These are phyloP conservation scores for Byasa hedistus DNA, from an alignment of 2,888 invertebrate species.

Conservation along the genomic window DNA sequence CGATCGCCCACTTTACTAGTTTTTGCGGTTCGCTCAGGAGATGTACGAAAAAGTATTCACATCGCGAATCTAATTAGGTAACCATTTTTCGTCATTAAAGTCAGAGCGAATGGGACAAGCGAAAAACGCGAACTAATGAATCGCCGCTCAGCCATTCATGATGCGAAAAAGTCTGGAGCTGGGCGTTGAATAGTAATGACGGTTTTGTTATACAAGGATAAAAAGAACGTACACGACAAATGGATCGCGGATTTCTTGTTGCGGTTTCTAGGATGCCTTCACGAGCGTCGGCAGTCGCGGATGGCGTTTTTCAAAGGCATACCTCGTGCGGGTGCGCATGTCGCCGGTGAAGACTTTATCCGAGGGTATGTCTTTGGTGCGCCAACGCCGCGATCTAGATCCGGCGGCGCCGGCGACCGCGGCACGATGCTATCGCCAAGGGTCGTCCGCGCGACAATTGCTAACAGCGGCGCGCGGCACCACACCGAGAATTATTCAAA, in stretches of 20 bases:
- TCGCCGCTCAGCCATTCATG: constrained; percentile 33
- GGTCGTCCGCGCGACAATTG: constrained; percentile 71
- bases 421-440: constrained; percentile 71
- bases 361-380: constrained; percentile 69
- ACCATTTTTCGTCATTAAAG: constrained; percentile 29
- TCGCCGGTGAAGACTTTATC: constrained; percentile 72
- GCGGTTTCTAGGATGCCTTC: constrained; percentile 65
- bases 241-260: constrained; percentile 26
- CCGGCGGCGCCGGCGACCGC: constrained; percentile 58
- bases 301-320: constrained; percentile 69
- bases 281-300: constrained; percentile 49
- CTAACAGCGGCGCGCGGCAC: constrained; percentile 63
- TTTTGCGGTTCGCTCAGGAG: constrained; percentile 32
- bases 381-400: constrained; percentile 73
- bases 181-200: constrained; percentile 38
- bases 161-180: constrained; percentile 35
- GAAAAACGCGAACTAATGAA: constrained; percentile 35
- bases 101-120: constrained; percentile 18
- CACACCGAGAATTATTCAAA: constrained; percentile 70
- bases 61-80: constrained; percentile 34
- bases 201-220: constrained; percentile 26
- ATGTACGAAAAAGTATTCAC: constrained; percentile 31
- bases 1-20: constrained; percentile 29
- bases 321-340: constrained; percentile 58
- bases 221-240: constrained; percentile 33